Evolutionary conservation across 2,797 vertebrate genomes (phyloP).

Genomic region (Eospalax fontanierii): DNA sequence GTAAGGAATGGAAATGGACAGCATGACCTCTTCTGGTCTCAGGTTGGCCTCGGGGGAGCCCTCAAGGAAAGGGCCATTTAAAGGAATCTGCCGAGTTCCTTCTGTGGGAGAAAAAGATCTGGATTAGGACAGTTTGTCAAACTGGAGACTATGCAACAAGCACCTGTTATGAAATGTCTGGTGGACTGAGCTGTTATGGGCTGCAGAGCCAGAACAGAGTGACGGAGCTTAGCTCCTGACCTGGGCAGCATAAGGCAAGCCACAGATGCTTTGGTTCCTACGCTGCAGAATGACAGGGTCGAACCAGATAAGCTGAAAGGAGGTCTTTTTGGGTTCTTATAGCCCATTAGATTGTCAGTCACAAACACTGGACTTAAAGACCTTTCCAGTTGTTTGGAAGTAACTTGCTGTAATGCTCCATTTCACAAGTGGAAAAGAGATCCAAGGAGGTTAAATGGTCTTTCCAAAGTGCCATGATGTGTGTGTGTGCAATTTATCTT

Average conservation of each 20-base stretch:
- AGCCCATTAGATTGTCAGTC: background rate
- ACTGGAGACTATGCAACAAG: background rate
- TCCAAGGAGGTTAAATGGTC: background rate
- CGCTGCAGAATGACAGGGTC: background rate
- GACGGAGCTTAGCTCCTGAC: background rate
- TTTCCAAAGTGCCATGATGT: background rate
- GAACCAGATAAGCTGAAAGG: background rate
- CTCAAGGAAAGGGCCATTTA: conserved; percentile 78
- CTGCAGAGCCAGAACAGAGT: background rate
- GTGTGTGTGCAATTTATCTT: background rate
- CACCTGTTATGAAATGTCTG: too few species aligned
- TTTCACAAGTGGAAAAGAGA: conserved; percentile 6
- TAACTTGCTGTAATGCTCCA: background rate
- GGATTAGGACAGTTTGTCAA: conserved; percentile 26
- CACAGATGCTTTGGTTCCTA: background rate
- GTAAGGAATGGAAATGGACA: conserved; percentile 80
- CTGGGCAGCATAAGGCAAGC: background rate
- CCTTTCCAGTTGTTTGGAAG: background rate
- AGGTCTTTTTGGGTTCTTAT: background rate
- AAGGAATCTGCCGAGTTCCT: conserved; percentile 71
- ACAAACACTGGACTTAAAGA: background rate
- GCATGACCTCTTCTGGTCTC: conserved; percentile 74
- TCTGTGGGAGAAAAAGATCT: conserved; percentile 71
- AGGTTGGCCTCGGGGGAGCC: conserved; percentile 59
- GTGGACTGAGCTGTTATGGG: background rate